phyloP scores from a whole-genome alignment of 1,140 invertebrate species.

The Pectinophora gossypiella region DNA sequence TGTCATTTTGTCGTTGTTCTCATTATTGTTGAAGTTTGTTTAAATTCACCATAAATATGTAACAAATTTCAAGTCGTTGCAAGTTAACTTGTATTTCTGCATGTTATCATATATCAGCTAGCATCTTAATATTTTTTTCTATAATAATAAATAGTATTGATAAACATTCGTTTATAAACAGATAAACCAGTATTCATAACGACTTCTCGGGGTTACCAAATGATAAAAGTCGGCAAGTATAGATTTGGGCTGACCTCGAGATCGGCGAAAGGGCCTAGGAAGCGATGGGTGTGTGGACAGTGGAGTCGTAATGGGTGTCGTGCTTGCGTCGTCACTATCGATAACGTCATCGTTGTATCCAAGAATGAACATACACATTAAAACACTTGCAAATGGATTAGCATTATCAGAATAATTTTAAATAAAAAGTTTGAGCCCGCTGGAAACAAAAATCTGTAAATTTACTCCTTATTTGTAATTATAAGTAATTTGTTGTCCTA shows the following conservation, averaged over 20 bases:
- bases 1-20: too few species aligned
- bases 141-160: too few species aligned
- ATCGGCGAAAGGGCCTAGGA: constrained; percentile 11
- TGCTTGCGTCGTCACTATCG: constrained; percentile 23
- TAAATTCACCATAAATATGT: too few species aligned
- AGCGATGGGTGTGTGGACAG: constrained; percentile 22
- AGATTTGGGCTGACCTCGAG: background rate
- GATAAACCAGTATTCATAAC: background rate
- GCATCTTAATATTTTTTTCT: too few species aligned
- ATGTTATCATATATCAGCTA: too few species aligned
- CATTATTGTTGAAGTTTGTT: too few species aligned
- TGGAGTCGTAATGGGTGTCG: constrained; percentile 11
- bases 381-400: background rate
- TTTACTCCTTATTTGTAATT: too few species aligned
- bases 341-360: constrained; percentile 26
- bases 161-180: too few species aligned
- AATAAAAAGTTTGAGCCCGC: background rate
- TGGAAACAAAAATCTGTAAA: too few species aligned
- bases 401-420: background rate
- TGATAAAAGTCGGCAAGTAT: background rate
- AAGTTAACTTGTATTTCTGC: too few species aligned
- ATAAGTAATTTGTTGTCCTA: too few species aligned
- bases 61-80: too few species aligned
- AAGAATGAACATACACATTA: constrained; percentile 28
- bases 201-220: background rate